Evolutionary conservation across 2,888 invertebrate genomes (phyloP).

Genomic region (Philaethria dido): DNA sequence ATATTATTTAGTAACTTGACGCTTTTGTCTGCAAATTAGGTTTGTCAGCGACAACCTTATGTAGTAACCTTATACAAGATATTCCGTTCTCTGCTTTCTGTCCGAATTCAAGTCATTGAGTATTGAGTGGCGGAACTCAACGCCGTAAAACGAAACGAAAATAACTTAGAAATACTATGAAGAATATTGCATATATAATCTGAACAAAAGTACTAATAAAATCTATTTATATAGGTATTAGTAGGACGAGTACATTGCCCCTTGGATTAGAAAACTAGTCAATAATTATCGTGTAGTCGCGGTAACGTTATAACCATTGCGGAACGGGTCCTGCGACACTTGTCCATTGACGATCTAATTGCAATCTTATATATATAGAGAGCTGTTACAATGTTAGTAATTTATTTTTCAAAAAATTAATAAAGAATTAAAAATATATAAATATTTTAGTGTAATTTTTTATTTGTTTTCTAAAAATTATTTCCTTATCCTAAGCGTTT

Average conservation of each 20-base stretch:
- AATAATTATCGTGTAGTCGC: constrained; percentile 59
- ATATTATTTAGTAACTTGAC: too few relatives aligned
- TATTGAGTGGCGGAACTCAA: too few relatives aligned
- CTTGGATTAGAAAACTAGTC: constrained; percentile 58
- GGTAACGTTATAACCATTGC: constrained; percentile 65
- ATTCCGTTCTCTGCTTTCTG: too few relatives aligned
- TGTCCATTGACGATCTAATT: constrained; percentile 81
- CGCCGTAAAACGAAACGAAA: too few relatives aligned
- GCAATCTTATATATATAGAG: constrained; percentile 66
- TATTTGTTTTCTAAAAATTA: not conserved
- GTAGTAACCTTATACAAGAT: too few relatives aligned
- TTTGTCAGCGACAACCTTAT: too few relatives aligned
- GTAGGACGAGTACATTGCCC: constrained; percentile 45
- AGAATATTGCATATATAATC: not conserved
- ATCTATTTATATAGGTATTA: constrained; percentile 24
- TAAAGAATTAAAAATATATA: too few relatives aligned
- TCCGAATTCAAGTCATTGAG: too few relatives aligned
- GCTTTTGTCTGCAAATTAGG: too few relatives aligned
- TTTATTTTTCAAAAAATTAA: too few relatives aligned
- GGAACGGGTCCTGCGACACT: constrained; percentile 72
- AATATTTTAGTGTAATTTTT: not conserved
- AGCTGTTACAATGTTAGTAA: constrained; percentile 51
- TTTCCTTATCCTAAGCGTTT: too few relatives aligned
- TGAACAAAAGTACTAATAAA: not conserved
- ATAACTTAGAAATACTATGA: too few relatives aligned